Evolutionary conservation across 1,140 invertebrate species (phyloP).

Genomic region (Chironomus tepperi): DNA sequence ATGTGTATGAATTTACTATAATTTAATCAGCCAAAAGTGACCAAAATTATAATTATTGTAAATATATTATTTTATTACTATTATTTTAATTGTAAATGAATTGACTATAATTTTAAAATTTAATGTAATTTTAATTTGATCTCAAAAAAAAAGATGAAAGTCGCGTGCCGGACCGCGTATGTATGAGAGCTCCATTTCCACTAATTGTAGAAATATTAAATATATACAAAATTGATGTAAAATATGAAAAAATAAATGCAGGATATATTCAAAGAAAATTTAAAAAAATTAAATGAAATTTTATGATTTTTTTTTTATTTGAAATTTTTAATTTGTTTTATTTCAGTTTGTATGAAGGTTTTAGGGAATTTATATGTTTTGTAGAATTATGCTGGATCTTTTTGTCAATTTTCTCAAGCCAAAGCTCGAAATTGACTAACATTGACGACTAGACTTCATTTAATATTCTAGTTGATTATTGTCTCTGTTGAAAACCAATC

Average conservation of each 20-base stretch:
- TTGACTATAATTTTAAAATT: not conserved
- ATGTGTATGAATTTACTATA: not conserved
- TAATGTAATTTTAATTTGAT: not conserved
- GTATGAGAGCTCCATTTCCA: conserved; percentile 11
- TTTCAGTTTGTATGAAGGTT: no score
- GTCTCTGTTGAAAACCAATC: no score
- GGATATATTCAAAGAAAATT: not conserved
- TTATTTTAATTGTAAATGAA: no score
- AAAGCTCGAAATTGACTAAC: no score
- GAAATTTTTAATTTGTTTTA: no score
- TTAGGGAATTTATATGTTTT: no score
- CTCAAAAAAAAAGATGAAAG: not conserved
- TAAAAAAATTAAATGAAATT: not conserved
- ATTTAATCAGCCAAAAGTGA: conserved; percentile 1
- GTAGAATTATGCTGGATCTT: no score
- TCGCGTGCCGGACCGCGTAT: not conserved
- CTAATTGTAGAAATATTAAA: not conserved
- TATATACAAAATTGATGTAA: not conserved
- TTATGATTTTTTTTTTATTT: no score
- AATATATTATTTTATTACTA: no score
- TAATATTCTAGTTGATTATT: no score
- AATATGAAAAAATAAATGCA: not conserved
- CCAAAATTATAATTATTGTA: not conserved
- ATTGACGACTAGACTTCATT: no score
- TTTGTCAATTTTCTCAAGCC: no score